Evolutionary conservation across 2,888 invertebrate genomes (phyloP).

Genomic region (Lasioglossum villosulum): DNA sequence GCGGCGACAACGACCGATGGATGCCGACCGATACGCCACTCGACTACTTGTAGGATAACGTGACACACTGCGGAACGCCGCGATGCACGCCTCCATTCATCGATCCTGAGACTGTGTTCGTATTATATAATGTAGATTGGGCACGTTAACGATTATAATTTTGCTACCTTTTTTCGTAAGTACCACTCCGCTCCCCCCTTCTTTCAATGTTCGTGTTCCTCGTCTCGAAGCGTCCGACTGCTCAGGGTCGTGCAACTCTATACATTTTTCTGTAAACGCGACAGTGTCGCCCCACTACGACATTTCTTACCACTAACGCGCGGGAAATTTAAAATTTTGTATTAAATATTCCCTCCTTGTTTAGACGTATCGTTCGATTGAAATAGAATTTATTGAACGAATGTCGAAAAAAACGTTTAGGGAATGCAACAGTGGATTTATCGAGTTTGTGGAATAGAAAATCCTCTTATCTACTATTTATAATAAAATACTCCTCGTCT

Average conservation of each 20-base stretch:
- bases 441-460: neutral
- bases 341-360: neutral
- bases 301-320: neutral
- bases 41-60: slow-evolving; percentile 24
- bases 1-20: slow-evolving; percentile 38
- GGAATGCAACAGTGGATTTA: neutral
- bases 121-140: slow-evolving; percentile 11
- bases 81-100: slow-evolving; percentile 31
- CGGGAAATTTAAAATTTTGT: neutral
- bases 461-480: too few relatives aligned
- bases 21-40: slow-evolving; percentile 42
- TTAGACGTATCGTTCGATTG: neutral
- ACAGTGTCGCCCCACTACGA: neutral
- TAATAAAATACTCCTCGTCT: too few relatives aligned
- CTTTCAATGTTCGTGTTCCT: neutral
- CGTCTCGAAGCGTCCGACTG: neutral
- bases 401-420: neutral
- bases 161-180: slow-evolving; percentile 22
- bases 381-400: neutral
- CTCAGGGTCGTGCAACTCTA: neutral
- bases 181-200: neutral
- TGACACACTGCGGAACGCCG: slow-evolving; percentile 13
- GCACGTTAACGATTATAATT: slow-evolving; percentile 19
- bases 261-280: neutral
- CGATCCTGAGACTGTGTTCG: slow-evolving; percentile 8